Evolutionary conservation across 92 coral and sea anemone species (phyloP).

Genomic region (Porites rus): DNA sequence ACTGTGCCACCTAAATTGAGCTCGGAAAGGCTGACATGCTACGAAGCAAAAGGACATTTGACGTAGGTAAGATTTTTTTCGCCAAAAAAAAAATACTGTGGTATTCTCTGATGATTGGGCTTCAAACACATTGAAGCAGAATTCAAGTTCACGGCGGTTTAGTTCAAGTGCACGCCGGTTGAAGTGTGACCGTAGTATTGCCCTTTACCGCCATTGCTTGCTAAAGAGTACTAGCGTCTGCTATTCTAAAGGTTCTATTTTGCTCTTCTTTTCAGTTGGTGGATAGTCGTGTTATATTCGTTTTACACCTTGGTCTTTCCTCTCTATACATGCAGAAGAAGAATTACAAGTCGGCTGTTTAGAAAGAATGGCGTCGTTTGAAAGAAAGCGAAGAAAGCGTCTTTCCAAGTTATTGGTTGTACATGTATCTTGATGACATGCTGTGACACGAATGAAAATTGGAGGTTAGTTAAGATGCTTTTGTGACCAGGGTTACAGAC

Average conservation of each 20-base stretch:
- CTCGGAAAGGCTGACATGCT: slow-evolving; percentile 16
- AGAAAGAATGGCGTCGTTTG: no score
- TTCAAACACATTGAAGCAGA: slow-evolving; percentile 11
- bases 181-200: slow-evolving; percentile 25
- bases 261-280: slow-evolving; percentile 27
- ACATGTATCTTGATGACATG: no score
- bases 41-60: slow-evolving; percentile 17
- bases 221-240: slow-evolving; percentile 12
- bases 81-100: slow-evolving; percentile 14
- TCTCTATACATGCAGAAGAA: no score
- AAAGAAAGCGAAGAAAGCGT: no score
- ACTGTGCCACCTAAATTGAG: slow-evolving; percentile 7
- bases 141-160: slow-evolving; percentile 27
- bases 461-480: no score
- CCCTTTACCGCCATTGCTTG: slow-evolving; percentile 30
- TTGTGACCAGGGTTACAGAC: no score
- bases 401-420: no score
- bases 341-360: no score
- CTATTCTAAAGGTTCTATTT: slow-evolving; percentile 22
- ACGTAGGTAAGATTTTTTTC: slow-evolving; percentile 5
- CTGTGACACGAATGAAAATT: no score
- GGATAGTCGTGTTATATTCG: not conserved
- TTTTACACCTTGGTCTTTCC: no score
- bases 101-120: slow-evolving; percentile 26
- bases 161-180: slow-evolving; percentile 24